Evolutionary conservation across 2,888 invertebrate species (phyloP), one percentile per base, ranked within the genome.

Genomic region (Eupithecia subumbrata): DNA sequence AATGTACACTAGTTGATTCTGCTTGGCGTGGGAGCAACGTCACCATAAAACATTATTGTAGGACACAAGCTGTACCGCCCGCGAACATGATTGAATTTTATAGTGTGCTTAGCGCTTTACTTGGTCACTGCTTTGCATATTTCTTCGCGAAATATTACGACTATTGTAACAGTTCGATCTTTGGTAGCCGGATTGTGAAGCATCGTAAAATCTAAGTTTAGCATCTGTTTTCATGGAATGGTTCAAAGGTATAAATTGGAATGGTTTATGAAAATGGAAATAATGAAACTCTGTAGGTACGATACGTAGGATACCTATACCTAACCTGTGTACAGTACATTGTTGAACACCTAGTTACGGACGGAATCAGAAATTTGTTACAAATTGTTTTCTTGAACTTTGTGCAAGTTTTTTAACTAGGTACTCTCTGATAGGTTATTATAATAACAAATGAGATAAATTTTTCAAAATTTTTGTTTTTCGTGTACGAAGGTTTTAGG

Each of bases 1-100:
- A 85, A 85, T 86, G 82, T 80, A 78, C 82, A 78, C 82, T 78
- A 81, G 85, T 83, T 87, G 90, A 91, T 90, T 89, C 86, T 79
- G 82, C 79, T 43, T 76, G 77, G 89, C 91, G 93, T 93, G 93
- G 94, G 94, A 90, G 92, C 90, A 90, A 90, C 84, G 92, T 92
- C 91, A 90, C 88, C 88, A 91, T 94, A 93, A 93, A 93, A 89
- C 90, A 92, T 89, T 89, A 89, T 88, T 87, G 84, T 83, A 81
- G 77, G 85, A 86, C 87, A 87, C 86, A 89, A 60, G 88, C 81
- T 83, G 86, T 85, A 87, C 88, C 88, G 88, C 86, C 88, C 84
- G 88, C 86, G 85, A 87, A 88, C 91, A 88, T 92, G 92, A 93
- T 93, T 93, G 92, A 93, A 93, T 90, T 93, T 93, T 93, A 93